These are phyloP conservation scores for Blennius ocellaris DNA, from an alignment of 2,113 vertebrate species.

Conservation along the genomic window DNA sequence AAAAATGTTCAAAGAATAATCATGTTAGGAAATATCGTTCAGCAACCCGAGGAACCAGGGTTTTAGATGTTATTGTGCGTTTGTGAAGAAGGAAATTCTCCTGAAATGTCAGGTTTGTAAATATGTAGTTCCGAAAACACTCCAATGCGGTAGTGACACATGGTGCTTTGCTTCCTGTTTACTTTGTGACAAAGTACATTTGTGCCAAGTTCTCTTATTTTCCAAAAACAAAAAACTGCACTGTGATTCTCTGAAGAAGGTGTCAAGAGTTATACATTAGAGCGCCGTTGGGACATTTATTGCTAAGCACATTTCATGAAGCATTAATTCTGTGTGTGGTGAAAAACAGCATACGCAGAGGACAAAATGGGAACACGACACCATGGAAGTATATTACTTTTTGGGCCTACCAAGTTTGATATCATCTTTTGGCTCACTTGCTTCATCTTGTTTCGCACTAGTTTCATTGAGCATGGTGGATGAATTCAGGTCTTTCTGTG, in stretches of 20 bases:
- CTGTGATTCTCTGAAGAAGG: constrained; percentile 35
- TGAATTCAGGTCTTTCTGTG: constrained; percentile 3
- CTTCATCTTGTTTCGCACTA: constrained; percentile 35
- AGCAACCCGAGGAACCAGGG: constrained; percentile 1
- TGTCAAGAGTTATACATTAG: constrained; percentile 50
- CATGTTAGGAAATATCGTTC: not conserved
- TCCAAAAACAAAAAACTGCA: constrained; percentile 23
- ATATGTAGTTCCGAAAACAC: constrained; percentile 7
- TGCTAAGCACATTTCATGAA: constrained; percentile 22
- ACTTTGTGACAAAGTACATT: constrained; percentile 9
- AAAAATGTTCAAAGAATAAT: not conserved
- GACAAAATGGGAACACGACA: constrained; percentile 47
- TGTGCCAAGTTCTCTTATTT: constrained; percentile 14
- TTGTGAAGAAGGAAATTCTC: not conserved
- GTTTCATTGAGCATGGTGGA: constrained; percentile 22
- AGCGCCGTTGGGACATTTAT: constrained; percentile 12
- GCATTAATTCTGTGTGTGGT: constrained; percentile 18
- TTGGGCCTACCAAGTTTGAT: constrained; percentile 33
- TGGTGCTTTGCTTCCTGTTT: constrained; percentile 12
- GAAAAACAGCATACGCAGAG: constrained; percentile 32
- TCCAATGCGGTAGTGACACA: constrained; percentile 8
- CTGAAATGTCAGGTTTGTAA: not conserved
- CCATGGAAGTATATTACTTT: constrained; percentile 33
- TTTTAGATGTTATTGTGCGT: constrained; percentile 2
- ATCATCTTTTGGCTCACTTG: constrained; percentile 12